Percentiles rank a stretch among this genome's conserved stretches.
These are phyloP conservation scores for Poeciliopsis infans DNA, from an alignment of 2,797 vertebrate genomes.

Conservation along the genomic window DNA sequence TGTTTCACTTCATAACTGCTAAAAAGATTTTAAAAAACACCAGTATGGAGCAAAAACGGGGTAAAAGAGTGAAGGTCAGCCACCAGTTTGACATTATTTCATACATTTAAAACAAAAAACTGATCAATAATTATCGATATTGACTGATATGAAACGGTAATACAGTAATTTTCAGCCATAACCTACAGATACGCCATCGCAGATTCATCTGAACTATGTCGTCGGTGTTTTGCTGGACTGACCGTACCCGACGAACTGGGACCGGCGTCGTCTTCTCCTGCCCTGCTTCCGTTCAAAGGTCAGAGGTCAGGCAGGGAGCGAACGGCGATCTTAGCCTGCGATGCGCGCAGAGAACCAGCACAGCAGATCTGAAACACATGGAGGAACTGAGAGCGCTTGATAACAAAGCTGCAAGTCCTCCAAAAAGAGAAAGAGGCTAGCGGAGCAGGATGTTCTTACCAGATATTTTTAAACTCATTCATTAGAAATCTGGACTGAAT, in stretches of 20 bases:
- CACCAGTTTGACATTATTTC: no score
- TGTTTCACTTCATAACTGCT: no score
- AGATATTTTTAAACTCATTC: slow-evolving; percentile 1
- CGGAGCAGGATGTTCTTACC: slow-evolving; percentile 11
- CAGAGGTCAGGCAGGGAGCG: slow-evolving; percentile 36
- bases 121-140: no score
- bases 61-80: no score
- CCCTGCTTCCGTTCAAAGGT: slow-evolving; percentile 48
- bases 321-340: slow-evolving; percentile 44
- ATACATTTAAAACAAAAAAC: no score
- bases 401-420: slow-evolving; percentile 25
- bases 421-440: not conserved
- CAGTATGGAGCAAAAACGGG: no score
- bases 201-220: no score
- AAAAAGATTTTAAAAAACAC: no score
- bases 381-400: slow-evolving; percentile 21
- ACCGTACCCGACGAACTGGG: not conserved
- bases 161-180: no score
- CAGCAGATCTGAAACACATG: slow-evolving; percentile 55
- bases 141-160: no score
- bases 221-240: not conserved
- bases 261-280: not conserved
- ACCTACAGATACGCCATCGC: no score
- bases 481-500: not conserved
- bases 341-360: slow-evolving; percentile 38